Percentiles rank a stretch among this genome's conserved stretches.
Evolutionary conservation across 1,140 invertebrate genomes (phyloP).

Genomic region (Drosophila obscura): DNA sequence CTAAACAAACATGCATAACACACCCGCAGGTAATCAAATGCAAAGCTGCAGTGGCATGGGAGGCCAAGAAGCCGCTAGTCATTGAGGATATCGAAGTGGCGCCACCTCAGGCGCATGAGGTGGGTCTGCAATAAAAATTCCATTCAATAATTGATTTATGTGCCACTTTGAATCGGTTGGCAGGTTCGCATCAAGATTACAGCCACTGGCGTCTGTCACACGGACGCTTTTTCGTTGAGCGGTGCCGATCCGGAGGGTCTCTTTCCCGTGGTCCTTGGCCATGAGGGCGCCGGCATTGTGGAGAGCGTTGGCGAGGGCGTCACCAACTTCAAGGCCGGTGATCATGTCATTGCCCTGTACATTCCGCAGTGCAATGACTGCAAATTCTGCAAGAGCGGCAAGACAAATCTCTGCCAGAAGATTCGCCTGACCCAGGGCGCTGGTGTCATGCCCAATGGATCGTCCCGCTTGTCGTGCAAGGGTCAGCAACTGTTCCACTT

Average conservation of each 20-base stretch:
- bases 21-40: conserved; percentile 89
- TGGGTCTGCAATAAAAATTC: conserved; percentile 25
- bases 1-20: not conserved
- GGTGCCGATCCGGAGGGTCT: conserved; percentile 97
- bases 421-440: conserved; percentile 94
- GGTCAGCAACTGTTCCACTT: conserved; percentile 95
- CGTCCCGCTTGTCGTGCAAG: conserved; percentile 95
- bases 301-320: conserved; percentile 98
- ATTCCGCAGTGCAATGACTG: conserved; percentile 98
- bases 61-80: conserved; percentile 92
- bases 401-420: conserved; percentile 98
- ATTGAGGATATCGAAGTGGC: conserved; percentile 97
- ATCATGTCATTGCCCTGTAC: conserved; percentile 98
- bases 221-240: conserved; percentile 96
- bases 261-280: conserved; percentile 96
- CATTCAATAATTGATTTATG: conserved; percentile 1
- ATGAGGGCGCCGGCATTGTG: conserved; percentile 97
- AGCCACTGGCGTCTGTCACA: conserved; percentile 97
- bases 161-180: not conserved
- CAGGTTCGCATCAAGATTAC: conserved; percentile 91
- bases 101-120: conserved; percentile 94
- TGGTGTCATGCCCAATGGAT: conserved; percentile 98
- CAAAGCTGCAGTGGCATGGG: conserved; percentile 96
- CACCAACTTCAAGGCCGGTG: conserved; percentile 93
- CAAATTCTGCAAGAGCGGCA: conserved; percentile 97